phyloP scores from a whole-genome alignment of 2,888 invertebrate genomes.

The Argyresthia goedartella region DNA sequence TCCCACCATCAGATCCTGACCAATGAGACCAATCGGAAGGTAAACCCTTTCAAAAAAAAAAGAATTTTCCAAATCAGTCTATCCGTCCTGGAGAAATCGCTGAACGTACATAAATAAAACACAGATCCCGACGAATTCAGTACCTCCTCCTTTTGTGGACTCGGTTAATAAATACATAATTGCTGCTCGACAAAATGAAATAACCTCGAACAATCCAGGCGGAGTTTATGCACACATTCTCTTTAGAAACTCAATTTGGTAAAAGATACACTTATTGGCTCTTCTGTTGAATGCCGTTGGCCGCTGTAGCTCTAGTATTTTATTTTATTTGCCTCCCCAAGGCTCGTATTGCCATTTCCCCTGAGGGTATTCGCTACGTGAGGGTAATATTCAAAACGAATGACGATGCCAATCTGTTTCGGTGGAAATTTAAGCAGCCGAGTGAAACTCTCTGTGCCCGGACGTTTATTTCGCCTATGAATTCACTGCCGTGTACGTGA shows the following conservation, averaged over 20 bases:
- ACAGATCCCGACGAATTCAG: too few species aligned
- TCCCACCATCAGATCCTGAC: too few species aligned
- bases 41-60: too few species aligned
- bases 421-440: slow-evolving; percentile 43
- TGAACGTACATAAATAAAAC: too few species aligned
- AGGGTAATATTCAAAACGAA: slow-evolving; percentile 61
- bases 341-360: slow-evolving; percentile 46
- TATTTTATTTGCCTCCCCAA: slow-evolving; percentile 43
- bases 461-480: not conserved
- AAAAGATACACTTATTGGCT: slow-evolving; percentile 41
- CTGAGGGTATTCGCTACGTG: slow-evolving; percentile 55
- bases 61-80: too few species aligned
- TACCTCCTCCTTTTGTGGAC: too few species aligned
- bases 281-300: slow-evolving; percentile 49
- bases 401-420: slow-evolving; percentile 57
- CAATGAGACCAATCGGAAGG: too few species aligned
- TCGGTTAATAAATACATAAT: too few species aligned
- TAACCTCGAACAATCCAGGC: too few species aligned
- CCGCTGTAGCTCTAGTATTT: slow-evolving; percentile 35
- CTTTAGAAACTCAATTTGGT: slow-evolving; percentile 39
- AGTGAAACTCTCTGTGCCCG: slow-evolving; percentile 11
- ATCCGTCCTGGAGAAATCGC: too few species aligned
- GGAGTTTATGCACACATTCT: too few species aligned
- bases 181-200: too few species aligned
- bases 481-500: not conserved